phyloP scores from a whole-genome alignment of 1,140 invertebrate genomes.

The Drosophila baimaii region DNA sequence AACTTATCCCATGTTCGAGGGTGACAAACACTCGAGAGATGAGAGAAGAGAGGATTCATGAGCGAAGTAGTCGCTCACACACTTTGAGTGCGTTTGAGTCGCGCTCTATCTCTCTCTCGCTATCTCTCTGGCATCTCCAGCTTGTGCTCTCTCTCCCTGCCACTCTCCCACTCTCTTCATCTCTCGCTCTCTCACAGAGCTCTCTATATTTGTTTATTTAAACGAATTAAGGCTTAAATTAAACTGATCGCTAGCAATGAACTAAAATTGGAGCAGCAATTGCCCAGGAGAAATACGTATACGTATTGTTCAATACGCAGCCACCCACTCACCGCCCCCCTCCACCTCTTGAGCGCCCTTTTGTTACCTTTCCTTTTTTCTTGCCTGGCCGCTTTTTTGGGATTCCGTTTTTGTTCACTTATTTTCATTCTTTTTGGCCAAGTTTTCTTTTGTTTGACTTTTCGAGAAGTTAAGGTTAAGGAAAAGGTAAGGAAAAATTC shows the following conservation, averaged over 20 bases:
- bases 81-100: conserved; percentile 20
- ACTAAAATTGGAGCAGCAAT: conserved; percentile 71
- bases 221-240: conserved; percentile 66
- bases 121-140: conserved; percentile 10
- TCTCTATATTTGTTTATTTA: conserved; percentile 55
- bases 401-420: conserved; percentile 54
- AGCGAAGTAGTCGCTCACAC: too few species aligned
- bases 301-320: not conserved
- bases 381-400: conserved; percentile 39
- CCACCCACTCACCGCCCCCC: not conserved
- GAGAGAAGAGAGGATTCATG: too few species aligned
- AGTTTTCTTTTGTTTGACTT: conserved; percentile 50
- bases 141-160: conserved; percentile 8
- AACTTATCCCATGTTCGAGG: too few species aligned
- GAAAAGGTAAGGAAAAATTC: conserved; percentile 22
- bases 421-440: conserved; percentile 39
- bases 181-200: conserved; percentile 2
- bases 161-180: not conserved
- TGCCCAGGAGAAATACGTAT: conserved; percentile 37
- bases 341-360: conserved; percentile 13
- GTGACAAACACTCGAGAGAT: too few species aligned
- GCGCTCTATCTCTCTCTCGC: conserved; percentile 11
- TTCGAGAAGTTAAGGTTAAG: conserved; percentile 10
- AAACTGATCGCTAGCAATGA: conserved; percentile 58
- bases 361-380: conserved; percentile 41